Base-by-base conservation (phyloP, 2,888 invertebrate species). In the Dione vanillae region DNA sequence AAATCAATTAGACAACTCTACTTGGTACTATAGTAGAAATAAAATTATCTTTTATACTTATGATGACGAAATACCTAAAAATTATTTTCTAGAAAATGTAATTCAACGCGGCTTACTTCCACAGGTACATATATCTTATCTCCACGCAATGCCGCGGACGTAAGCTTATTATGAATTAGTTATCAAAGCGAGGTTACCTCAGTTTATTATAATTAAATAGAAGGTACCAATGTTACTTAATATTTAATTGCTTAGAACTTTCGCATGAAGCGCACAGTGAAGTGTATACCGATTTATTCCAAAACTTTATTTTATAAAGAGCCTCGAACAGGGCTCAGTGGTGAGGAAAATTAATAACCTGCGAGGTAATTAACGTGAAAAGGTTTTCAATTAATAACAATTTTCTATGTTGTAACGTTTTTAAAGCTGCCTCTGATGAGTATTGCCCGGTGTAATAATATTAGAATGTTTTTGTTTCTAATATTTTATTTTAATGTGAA, bases 321-420 rank as follows among this genome's bases (percentile, higher is more conserved):
- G 35, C 70, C 59, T 59, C 59, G n/a, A 66, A 65, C 65, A 65
- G 70, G 41, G 65, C 69, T 69, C 65, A 58, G 41, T 69, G 69
- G 51, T 65, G 56, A 69, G 41, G 49, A 69, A 65, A 65, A 69
- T 69, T 65, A 69, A 69, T 69, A 69, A 69, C 65, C 65, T 65
- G 49, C 56, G 37, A 62, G 20, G 58, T 65, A 69, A 69, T 69
- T 69, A 69, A 65, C 49, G 43, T 43, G 49, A 51, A 69, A 65
- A 65, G 65, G 62, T 69, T 69, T 69, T 69, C 68, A 54, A 69
- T 68, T 68, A 62, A 68, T 62, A 62, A 62, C 52, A 64, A 54
- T 45, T 64, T 54, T 69, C 19, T 54, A 59, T 54, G 62, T 45
- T 54, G 54, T 52, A 62, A 54, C 20, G 27, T 64, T 69, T 69